A percentile compares a stretch with the other conserved stretches of the same genome.
Evolutionary conservation across 1,140 invertebrate genomes (phyloP).

Genomic region (Argopecten irradians): DNA sequence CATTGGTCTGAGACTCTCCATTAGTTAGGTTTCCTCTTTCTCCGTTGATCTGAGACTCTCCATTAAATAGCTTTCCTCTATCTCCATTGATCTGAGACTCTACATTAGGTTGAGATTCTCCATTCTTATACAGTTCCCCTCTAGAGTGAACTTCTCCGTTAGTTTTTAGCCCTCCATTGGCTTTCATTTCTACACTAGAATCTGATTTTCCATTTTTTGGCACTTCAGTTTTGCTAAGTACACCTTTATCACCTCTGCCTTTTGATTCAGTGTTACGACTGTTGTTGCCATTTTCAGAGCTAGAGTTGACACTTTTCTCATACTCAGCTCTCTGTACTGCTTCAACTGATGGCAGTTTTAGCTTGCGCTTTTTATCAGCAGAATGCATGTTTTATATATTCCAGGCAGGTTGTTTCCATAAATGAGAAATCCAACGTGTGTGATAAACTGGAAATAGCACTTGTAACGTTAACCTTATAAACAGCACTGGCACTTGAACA

Average conservation of each 20-base stretch:
- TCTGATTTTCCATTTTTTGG: neutral
- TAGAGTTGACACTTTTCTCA: neutral
- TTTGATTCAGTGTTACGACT: neutral
- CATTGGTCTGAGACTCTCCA: too few relatives aligned
- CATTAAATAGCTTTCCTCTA: too few relatives aligned
- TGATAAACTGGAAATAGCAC: neutral
- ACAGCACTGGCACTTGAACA: neutral
- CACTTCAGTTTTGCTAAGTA: neutral
- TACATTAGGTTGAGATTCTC: neutral
- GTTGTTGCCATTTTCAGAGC: neutral
- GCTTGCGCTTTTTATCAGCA: neutral
- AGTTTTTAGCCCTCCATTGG: neutral
- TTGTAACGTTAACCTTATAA: neutral
- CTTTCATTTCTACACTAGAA: neutral
- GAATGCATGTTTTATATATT: slow-evolving; percentile 4
- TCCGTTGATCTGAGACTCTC: too few relatives aligned
- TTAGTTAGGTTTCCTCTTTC: too few relatives aligned
- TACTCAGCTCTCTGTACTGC: neutral
- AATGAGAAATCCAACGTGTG: neutral
- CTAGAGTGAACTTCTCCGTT: neutral
- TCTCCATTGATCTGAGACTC: too few relatives aligned
- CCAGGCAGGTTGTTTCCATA: slow-evolving; percentile 9
- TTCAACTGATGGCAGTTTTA: neutral
- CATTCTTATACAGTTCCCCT: neutral
- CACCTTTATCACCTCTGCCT: neutral